A percentile compares a stretch with the other conserved stretches of the same genome.
phyloP scores from a whole-genome alignment of 2,113 vertebrate genomes.

The Hylia prasina region DNA sequence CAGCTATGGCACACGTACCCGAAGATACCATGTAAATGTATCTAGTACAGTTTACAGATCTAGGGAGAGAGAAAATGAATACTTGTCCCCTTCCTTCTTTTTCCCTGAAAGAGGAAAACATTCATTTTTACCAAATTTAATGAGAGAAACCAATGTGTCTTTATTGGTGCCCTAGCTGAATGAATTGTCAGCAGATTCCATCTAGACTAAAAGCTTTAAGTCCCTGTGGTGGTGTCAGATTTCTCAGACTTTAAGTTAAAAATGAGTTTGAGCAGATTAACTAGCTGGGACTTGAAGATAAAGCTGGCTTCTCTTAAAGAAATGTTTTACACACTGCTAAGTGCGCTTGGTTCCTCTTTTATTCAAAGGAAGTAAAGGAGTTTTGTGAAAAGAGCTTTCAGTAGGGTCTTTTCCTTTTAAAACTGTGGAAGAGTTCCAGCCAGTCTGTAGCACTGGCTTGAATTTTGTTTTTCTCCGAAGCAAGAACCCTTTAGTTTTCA shows the following conservation, averaged over 20 bases:
- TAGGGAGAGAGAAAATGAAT: neutral
- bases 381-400: slow-evolving; percentile 33
- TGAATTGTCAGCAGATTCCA: slow-evolving; percentile 54
- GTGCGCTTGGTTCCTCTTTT: neutral
- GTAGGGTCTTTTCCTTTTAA: slow-evolving; percentile 19
- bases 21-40: neutral
- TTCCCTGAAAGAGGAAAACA: neutral
- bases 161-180: neutral
- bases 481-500: slow-evolving; percentile 38
- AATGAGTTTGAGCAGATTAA: slow-evolving; percentile 37
- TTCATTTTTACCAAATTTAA: neutral
- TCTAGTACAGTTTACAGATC: neutral
- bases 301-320: slow-evolving; percentile 29
- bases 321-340: slow-evolving; percentile 32
- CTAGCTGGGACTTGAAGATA: slow-evolving; percentile 23
- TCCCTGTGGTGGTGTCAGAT: slow-evolving; percentile 19
- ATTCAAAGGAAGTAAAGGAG: slow-evolving; percentile 9
- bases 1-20: fast-evolving
- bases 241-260: slow-evolving; percentile 39
- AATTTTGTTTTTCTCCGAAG: slow-evolving; percentile 48
- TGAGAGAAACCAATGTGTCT: slow-evolving; percentile 9
- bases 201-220: slow-evolving; percentile 9
- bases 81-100: neutral
- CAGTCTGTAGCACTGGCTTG: slow-evolving; percentile 13
- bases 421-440: slow-evolving; percentile 28